Base-by-base conservation (phyloP, 1,140 invertebrate species). In the Drosophila orena region DNA sequence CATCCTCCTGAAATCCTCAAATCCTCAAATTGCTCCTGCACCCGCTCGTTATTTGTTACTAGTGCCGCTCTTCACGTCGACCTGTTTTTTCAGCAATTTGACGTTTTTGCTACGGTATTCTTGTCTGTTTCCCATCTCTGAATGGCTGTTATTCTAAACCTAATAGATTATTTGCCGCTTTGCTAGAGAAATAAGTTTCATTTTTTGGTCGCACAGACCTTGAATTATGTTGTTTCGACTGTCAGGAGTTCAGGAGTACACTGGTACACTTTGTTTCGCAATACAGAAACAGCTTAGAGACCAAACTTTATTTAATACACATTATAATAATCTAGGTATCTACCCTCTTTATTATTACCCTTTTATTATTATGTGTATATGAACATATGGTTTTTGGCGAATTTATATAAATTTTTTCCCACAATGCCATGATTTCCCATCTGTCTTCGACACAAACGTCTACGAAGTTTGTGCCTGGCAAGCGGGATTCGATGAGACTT, bases 151-250 rank as follows among this genome's bases (percentile, higher is more conserved):
- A 56, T 79, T 47, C 27, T 65, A 81, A 77, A 86, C 59, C 69
- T 66, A 68, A 81, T 86, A 86, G 69, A 86, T 86, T 86, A 79
- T 81, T 76, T 86, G 62, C 56, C 65, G 62, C 68, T 76, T 71
- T 81, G 50, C 65, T 69, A 35, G 43, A 42, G 56, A 68, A 85
- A 77, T 72, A 69, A 46, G 34, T 54, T 77, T 79, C 47, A 10
- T 22, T 60, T 46, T 46, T 52, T 59, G 15, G 43, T 57, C 20
- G 15, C 43, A 34, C 30, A 60, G 40, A 53, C 57, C 74, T 78
- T 68, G 49, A 75, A 81, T 78, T 66, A 71, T 78, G 27, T 50
- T 53, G 50, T 74, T 68, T 7, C 37, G 17, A 42, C 53, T 60
- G 71, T 59, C 61, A 43, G 20, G 15, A 58, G 14, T 27, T 1